Percentiles rank a stretch among this genome's conserved stretches.
phyloP scores from a whole-genome alignment of 2,113 vertebrate species.

The Ranitomeya imitator region DNA sequence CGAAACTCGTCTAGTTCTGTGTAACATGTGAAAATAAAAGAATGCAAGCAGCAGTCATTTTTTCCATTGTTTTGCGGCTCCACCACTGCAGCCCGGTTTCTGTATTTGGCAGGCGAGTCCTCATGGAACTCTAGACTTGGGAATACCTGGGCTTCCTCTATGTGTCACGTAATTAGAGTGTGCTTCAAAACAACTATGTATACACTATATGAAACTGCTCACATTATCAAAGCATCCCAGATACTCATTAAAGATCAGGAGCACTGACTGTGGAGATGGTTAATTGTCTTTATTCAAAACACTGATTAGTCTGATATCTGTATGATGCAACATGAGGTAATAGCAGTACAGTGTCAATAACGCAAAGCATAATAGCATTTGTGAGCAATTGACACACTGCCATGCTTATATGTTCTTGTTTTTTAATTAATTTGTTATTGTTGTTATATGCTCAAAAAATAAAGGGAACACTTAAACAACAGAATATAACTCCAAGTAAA shows the following conservation, averaged over 20 bases:
- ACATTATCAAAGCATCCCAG: neutral
- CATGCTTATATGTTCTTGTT: neutral
- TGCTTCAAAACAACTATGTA: conserved; percentile 38
- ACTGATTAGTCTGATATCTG: conserved; percentile 6
- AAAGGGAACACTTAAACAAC: too few relatives aligned
- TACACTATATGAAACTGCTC: neutral
- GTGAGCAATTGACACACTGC: neutral
- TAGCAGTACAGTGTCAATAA: neutral
- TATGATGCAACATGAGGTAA: conserved; percentile 46
- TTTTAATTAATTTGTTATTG: neutral
- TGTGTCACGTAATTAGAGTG: conserved; percentile 21
- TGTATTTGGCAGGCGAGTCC: conserved; percentile 7
- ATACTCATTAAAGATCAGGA: conserved; percentile 22
- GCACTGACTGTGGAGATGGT: neutral
- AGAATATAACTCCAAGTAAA: too few relatives aligned
- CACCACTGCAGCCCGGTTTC: neutral
- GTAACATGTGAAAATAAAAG: conserved; percentile 30
- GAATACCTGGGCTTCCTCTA: conserved; percentile 26
- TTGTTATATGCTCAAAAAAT: too few relatives aligned
- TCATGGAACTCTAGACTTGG: conserved; percentile 33
- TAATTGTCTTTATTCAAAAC: conserved; percentile 35
- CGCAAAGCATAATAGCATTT: too few relatives aligned
- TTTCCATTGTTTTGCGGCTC: neutral
- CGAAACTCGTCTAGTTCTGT: conserved; percentile 15
- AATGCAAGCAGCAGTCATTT: neutral